Base-by-base conservation (phyloP, 2,113 vertebrate genomes). In the Corydoras maculifer region DNA sequence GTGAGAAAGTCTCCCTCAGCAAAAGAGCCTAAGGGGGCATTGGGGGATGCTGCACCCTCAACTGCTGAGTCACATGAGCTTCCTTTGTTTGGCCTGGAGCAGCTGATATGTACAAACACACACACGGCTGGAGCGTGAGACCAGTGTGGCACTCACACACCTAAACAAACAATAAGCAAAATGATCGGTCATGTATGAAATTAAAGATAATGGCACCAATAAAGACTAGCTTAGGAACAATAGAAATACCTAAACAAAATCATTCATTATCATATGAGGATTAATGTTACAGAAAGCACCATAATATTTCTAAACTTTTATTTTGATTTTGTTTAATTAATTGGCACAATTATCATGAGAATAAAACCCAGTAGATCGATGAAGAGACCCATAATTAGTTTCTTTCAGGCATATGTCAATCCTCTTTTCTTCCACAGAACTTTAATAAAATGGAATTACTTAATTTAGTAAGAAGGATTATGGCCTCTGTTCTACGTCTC, bases 1-100 rank as follows among this genome's bases (percentile, higher is more conserved):
- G 80, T 80, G 77, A 80, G 80, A 79, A 81, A 78, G 32, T 65
- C 57, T 69, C 60, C 77, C 74, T 69, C 63, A 77, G 78, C 75
- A 79, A 78, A 65, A 67, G 73, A 75, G 65, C 74, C 74, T 75
- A 65, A 72, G 67, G 73, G 74, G 77, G 70, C 48, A 72, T 72
- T 69, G 75, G 69, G 72, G 77, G 73, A 72, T 58, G 54, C 65
- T 69, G 62, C 65, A 70, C 68, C 70, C 69, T 69, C 75, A 70
- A 72, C 62, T 80, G 79, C 80, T 81, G 80, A 82, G 79, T 84
- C 79, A 84, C 74, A 77, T 68, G 73, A 79, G 80, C 53, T 4
- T 18, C 75, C 68, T 79, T 80, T 80, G 80, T 79, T 77, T 76
- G 75, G 57, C 68, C 53, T 60, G 32, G 51, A 69, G 75, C 75